Evolutionary conservation across 2,888 invertebrate species (phyloP), one percentile per base, ranked within the genome.

Genomic region (Cactoblastis cactorum): DNA sequence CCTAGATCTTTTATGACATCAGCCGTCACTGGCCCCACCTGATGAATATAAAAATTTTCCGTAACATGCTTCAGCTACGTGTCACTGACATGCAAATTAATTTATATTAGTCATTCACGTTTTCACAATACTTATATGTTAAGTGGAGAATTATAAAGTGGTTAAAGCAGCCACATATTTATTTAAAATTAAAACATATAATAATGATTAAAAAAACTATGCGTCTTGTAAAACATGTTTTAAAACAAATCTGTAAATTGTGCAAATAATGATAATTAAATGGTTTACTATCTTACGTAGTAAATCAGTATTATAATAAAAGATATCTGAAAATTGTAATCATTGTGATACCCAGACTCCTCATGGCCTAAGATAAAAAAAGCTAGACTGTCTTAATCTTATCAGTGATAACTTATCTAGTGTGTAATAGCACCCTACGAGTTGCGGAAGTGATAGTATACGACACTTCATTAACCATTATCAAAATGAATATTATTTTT

Each of bases 331-430:
- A 41, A 24, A 41, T 14, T 46, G n/a, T 34, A 14, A 46, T 19
- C 46, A 19, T 1, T 9, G 9, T 9, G 1, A 28, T 28, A 8
- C 15, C 11, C 12, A 28, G 28, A 45, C 45, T 12, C 32, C 28
- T 46, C 37, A 24, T n/a, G n/a, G 24, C 3, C 34, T 17, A 15
- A 32, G 37, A 51, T 47, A 47, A 47, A 47, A 47, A 9, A 19
- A n/a, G 17, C 33, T 47, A 51, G 51, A 51, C 51, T 28, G 35
- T 32, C n/a, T 34, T 45, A 34, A 47, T 47, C 51, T 49, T 48
- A 52, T 52, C 51, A 37, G 14, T 22, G 28, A 43, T 43, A 38
- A 38, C 17, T 17, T 18, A 28, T 28, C 28, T n/a, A 18, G 39
- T 43, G 32, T 6, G 3, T 4, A 28, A 9, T 28, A 9, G 28